Evolutionary conservation across 2,888 invertebrate species (phyloP), one percentile per base, ranked within the genome.

Genomic region (Microplitis manilae): DNA sequence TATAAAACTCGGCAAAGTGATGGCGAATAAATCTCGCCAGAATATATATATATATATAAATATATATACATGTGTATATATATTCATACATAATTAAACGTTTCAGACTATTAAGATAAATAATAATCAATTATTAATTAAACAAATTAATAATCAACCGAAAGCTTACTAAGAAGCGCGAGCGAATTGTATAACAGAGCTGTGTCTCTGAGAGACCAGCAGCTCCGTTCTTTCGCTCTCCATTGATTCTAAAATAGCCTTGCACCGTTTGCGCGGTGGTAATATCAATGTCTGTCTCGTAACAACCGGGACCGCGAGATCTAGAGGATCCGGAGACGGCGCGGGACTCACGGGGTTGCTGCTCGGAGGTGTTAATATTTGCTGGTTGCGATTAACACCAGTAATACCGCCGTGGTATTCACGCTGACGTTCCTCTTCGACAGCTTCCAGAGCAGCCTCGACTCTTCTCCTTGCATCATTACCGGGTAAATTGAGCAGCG

Each of bases 181-280:
- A 17, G 96, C 97, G 87, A 96, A 97, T 84, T 96, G 96, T 87
- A 96, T 97, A 70, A 97, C 97, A 2, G 96, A 96, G 87, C 92
- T 94, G 88, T 91, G 90, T 76, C 90, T 88, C 75, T 90, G 88
- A 13, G 87, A 86, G 13, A 90, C 88, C 6, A 86, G 8, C 9
- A 50, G 78, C 59, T 85, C 85, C 60, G 85, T 87, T 64, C 88
- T 85, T 59, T 90, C 89, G 77, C 85, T 87, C 82, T 92, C 92
- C 94, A 91, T 94, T 85, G 91, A 94, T 90, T 93, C 94, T 89
- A 93, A 92, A 88, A 94, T 96, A 92, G 95, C 93, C 89, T 95
- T 96, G 79, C 92, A 92, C 13, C 96, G 92, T 90, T 96, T 96
- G 78, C 96, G 92, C 5, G 95, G 93, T 5, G 96, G 96, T 81